Percentiles rank a stretch among this genome's conserved stretches.
These are phyloP conservation scores for Gymnobelideus leadbeateri DNA, from an alignment of 2,113 vertebrate genomes.

Conservation along the genomic window DNA sequence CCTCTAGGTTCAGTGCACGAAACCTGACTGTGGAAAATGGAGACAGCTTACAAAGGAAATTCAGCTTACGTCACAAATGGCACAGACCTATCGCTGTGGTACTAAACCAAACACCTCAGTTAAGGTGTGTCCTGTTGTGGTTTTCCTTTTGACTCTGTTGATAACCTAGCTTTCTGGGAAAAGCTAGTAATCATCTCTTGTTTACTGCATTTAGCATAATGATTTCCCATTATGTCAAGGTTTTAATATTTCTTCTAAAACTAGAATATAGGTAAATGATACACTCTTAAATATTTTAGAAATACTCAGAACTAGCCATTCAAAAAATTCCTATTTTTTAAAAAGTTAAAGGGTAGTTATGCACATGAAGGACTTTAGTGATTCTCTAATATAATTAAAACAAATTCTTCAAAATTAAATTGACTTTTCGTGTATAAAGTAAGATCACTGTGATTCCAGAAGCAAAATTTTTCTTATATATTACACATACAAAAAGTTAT, in stretches of 20 bases:
- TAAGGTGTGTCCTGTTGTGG: slow-evolving; percentile 86
- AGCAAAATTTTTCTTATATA: slow-evolving; percentile 10
- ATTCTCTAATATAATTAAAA: background rate
- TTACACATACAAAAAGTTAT: slow-evolving; percentile 23
- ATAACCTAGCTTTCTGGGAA: slow-evolving; percentile 11
- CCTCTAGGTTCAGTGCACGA: slow-evolving; percentile 94
- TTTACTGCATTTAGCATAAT: background rate
- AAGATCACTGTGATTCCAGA: background rate
- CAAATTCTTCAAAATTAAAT: background rate
- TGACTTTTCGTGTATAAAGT: background rate
- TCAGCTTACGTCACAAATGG: slow-evolving; percentile 92
- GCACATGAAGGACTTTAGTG: too few relatives aligned
- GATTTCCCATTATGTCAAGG: background rate
- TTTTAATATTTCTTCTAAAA: background rate
- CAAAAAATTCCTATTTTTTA: background rate
- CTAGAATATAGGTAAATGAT: background rate
- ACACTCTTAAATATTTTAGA: background rate
- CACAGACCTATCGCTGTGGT: slow-evolving; percentile 93
- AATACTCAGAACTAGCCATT: background rate
- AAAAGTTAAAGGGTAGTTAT: background rate
- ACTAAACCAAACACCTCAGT: slow-evolving; percentile 91
- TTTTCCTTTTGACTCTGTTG: slow-evolving; percentile 31
- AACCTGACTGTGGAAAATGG: slow-evolving; percentile 95
- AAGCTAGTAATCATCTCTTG: slow-evolving; percentile 18
- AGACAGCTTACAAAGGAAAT: slow-evolving; percentile 97